Evolutionary conservation across 1,140 invertebrate species (phyloP).

Genomic region (Scaptomyza montana): DNA sequence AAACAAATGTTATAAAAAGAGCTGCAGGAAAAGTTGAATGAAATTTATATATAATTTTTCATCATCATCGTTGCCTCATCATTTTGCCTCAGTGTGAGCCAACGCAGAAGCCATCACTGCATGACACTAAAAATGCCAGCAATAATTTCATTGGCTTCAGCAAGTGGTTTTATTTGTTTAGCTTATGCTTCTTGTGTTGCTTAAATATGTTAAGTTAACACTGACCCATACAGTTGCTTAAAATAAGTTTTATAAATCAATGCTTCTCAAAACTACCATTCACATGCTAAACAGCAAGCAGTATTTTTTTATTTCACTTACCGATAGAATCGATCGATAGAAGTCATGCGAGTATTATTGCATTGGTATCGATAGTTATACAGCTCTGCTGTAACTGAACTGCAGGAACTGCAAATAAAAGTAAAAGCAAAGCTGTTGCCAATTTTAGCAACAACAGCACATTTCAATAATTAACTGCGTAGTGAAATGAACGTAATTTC

Average conservation of each 20-base stretch:
- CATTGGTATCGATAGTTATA: constrained; percentile 1
- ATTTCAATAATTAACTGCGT: background rate
- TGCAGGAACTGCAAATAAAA: constrained; percentile 26
- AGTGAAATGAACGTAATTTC: constrained; percentile 34
- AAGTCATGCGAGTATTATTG: background rate
- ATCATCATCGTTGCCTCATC: too few relatives aligned
- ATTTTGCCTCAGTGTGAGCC: too few relatives aligned
- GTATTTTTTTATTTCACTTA: background rate
- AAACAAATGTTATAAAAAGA: too few relatives aligned
- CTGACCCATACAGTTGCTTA: too few relatives aligned
- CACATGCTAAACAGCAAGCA: background rate
- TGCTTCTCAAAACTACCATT: background rate
- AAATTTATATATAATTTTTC: too few relatives aligned
- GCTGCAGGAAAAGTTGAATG: too few relatives aligned
- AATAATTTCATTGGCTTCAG: too few relatives aligned
- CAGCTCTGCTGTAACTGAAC: constrained; percentile 14
- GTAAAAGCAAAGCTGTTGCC: constrained; percentile 21
- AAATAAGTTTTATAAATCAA: background rate
- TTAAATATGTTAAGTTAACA: too few relatives aligned
- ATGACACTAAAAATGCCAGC: too few relatives aligned
- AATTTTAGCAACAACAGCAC: constrained; percentile 23
- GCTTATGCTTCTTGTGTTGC: too few relatives aligned
- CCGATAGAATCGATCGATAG: constrained; percentile 2
- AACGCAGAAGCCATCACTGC: too few relatives aligned
- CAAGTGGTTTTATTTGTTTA: too few relatives aligned